Evolutionary conservation across 2,888 invertebrate genomes (phyloP), one percentile per base, ranked within the genome.

Genomic region (Aleiodes leptofemur): DNA sequence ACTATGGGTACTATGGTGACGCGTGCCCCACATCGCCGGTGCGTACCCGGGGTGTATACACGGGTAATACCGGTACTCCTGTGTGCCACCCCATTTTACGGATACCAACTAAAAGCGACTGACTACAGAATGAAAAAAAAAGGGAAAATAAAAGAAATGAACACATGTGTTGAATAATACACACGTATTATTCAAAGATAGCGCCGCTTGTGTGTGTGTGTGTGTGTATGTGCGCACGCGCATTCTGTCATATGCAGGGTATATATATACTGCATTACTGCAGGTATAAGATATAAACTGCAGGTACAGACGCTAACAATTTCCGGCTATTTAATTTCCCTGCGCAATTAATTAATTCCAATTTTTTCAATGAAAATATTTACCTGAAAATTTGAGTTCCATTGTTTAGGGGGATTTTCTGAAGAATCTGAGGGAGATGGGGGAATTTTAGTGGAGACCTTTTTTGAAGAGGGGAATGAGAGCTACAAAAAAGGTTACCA

Each of bases 1-100:
- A 86, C 85, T 86, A 82, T 85, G 76, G 79, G 81, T 79, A 80
- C 76, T 51, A 50, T 74, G 59, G 55, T 81, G 86, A 84, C 86
- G 85, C 86, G 86, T 86, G 86, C 86, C 86, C 82, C 80, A 81
- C 79, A 83, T 80, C 83, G 82, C 43, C 23, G 50, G 69, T 64
- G 53, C 34, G 61, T 57, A 53, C 29, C 29, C 9, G 16, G 69
- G n/a, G n/a, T 48, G 55, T 34, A 29, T 34, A 23, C 11, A 34
- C 8, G 4, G 4, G 43, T 56, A 16, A 43, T 13, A 38, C 38
- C 69, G 56, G 56, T 56, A 38, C 48, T 48, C 57, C 59, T 43
- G 50, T 34, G 69, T 16, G 31, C 64, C 55, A 51, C 64, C 43
- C 48, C 57, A 34, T 50, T 57, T 9, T 48, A 48, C 66, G 43